These are phyloP conservation scores for Eugnorisma glareosa DNA, from an alignment of 2,888 invertebrate species.

Conservation along the genomic window DNA sequence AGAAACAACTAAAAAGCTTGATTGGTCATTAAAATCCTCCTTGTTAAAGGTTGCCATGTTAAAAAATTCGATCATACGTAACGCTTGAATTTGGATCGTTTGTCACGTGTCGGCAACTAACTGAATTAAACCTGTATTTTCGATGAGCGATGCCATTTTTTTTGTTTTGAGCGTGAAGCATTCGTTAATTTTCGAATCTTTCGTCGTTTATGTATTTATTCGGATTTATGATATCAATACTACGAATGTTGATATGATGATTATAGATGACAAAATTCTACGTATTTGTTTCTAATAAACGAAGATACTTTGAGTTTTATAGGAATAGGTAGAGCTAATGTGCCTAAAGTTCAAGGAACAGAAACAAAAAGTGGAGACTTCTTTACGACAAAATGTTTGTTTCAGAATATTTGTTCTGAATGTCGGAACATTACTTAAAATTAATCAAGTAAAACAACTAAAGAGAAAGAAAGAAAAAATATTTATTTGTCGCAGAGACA, in stretches of 20 bases:
- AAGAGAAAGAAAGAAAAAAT: too few species aligned
- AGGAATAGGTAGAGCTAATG: too few species aligned
- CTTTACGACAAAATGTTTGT: too few species aligned
- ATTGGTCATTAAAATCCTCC: conserved; percentile 30
- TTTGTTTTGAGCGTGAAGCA: conserved; percentile 48
- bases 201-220: conserved; percentile 5
- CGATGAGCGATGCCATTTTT: conserved; percentile 55
- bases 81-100: conserved; percentile 23
- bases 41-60: conserved; percentile 31
- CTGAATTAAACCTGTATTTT: conserved; percentile 57
- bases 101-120: conserved; percentile 45
- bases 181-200: conserved; percentile 30
- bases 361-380: too few species aligned
- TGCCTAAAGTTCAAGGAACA: too few species aligned
- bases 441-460: too few species aligned
- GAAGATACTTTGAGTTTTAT: too few species aligned
- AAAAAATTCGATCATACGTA: conserved; percentile 21
- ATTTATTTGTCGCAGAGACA: too few species aligned
- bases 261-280: neutral
- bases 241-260: neutral
- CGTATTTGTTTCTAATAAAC: neutral
- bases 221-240: neutral
- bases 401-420: too few species aligned
- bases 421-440: too few species aligned
- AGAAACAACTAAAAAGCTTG: neutral